Evolutionary conservation across 23 tunicate genomes (phyloP).

Genomic region (Ciona savignyi): DNA sequence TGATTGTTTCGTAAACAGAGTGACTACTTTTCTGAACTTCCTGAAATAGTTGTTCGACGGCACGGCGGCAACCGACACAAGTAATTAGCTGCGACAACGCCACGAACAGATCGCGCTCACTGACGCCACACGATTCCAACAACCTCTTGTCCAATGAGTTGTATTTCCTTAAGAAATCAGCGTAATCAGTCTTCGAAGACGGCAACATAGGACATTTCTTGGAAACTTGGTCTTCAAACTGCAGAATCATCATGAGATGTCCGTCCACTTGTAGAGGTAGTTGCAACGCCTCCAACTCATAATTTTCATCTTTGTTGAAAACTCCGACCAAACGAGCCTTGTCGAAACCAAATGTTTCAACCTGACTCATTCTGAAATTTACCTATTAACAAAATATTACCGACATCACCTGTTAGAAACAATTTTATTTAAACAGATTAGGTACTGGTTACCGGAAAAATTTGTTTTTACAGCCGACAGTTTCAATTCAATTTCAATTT

Average conservation of each 20-base stretch:
- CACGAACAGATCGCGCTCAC: conserved; percentile 33
- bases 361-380: conserved; percentile 6
- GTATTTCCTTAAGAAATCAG: conserved; percentile 34
- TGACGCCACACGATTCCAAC: conserved; percentile 40
- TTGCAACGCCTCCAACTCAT: conserved; percentile 25
- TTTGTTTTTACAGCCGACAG: no score
- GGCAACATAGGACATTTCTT: conserved; percentile 4
- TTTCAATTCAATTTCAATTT: no score
- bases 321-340: conserved; percentile 55
- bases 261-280: conserved; percentile 33
- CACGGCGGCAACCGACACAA: conserved; percentile 83
- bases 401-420: no score
- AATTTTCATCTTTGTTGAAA: conserved; percentile 3
- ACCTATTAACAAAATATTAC: no score
- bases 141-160: conserved; percentile 32
- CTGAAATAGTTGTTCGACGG: conserved; percentile 65
- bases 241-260: conserved; percentile 31
- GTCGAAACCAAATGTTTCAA: conserved; percentile 38
- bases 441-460: no score
- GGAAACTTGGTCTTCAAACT: conserved; percentile 54
- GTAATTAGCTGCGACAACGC: conserved; percentile 46
- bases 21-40: conserved; percentile 40
- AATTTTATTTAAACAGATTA: no score
- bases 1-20: conserved; percentile 46
- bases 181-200: conserved; percentile 4